phyloP scores from a whole-genome alignment of 2,113 vertebrate species.

The Lampris megalopsis region DNA sequence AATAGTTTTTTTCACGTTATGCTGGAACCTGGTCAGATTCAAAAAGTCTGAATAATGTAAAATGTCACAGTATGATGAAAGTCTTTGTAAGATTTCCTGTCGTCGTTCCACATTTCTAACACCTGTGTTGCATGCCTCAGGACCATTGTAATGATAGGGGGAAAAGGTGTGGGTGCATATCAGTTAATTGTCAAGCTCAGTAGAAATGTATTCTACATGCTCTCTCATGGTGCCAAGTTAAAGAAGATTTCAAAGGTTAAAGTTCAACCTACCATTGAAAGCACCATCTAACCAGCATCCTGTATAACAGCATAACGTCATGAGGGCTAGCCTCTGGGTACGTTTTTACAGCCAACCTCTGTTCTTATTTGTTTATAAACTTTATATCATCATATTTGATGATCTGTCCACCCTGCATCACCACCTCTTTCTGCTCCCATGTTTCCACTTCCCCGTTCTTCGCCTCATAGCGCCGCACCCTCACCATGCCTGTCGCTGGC shows the following conservation, averaged over 20 bases:
- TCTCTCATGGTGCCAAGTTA: not conserved
- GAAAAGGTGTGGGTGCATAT: not conserved
- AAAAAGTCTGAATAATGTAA: not conserved
- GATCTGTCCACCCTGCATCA: conserved; percentile 71
- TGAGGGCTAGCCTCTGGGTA: not conserved
- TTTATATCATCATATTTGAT: conserved; percentile 69
- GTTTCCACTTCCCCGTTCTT: conserved; percentile 53
- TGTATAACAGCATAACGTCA: not conserved
- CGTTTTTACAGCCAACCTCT: not conserved
- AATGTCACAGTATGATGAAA: conserved; percentile 6
- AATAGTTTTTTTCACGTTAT: not conserved
- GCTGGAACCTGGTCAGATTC: not conserved
- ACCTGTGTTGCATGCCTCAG: not conserved
- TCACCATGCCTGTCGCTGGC: conserved; percentile 60
- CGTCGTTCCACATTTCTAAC: not conserved
- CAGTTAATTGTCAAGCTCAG: not conserved
- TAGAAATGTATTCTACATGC: not conserved
- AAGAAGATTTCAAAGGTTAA: not conserved
- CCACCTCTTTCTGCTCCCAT: conserved; percentile 74
- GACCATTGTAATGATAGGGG: not conserved
- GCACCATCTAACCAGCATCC: not conserved
- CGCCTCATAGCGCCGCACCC: conserved; percentile 55
- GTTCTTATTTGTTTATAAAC: conserved; percentile 50
- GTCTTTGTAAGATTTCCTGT: not conserved
- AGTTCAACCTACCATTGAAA: not conserved